phyloP scores from a whole-genome alignment of 2,797 vertebrate genomes.

The Helarctos malayanus region DNA sequence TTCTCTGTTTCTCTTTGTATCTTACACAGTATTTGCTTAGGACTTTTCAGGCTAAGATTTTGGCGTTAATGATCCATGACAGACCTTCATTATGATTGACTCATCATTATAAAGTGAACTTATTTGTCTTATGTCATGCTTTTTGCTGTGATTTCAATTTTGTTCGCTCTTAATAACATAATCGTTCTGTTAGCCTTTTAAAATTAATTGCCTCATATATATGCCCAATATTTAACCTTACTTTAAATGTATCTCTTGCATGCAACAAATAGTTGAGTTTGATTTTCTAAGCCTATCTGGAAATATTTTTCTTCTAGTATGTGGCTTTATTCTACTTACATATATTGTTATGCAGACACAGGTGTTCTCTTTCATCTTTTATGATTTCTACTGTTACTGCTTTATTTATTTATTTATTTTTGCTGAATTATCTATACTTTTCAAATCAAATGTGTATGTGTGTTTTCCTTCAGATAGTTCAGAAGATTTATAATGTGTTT shows the following conservation, averaged over 20 bases:
- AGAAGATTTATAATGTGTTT: not conserved
- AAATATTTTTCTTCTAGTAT: not conserved
- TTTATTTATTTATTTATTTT: slow-evolving; percentile 30
- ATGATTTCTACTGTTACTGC: slow-evolving; percentile 33
- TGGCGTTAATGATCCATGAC: not conserved
- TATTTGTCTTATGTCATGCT: slow-evolving; percentile 28
- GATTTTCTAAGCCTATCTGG: slow-evolving; percentile 3
- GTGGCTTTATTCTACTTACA: not conserved
- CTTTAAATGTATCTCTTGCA: not conserved
- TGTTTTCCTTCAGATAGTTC: slow-evolving; percentile 51
- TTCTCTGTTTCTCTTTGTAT: not conserved
- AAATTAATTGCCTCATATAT: not conserved
- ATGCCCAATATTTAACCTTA: not conserved
- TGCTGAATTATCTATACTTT: not conserved
- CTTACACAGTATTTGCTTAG: not conserved
- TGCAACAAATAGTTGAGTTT: slow-evolving; percentile 25
- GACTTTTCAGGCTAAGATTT: not conserved
- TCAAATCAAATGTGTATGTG: not conserved
- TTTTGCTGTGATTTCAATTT: not conserved
- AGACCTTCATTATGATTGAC: not conserved
- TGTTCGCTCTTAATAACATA: slow-evolving; percentile 20
- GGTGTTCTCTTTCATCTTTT: not conserved
- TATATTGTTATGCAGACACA: not conserved
- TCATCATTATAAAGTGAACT: not conserved
- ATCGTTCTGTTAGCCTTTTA: not conserved